These are phyloP conservation scores for Eledone cirrhosa DNA, from an alignment of 2,888 invertebrate genomes.

Conservation along the genomic window DNA sequence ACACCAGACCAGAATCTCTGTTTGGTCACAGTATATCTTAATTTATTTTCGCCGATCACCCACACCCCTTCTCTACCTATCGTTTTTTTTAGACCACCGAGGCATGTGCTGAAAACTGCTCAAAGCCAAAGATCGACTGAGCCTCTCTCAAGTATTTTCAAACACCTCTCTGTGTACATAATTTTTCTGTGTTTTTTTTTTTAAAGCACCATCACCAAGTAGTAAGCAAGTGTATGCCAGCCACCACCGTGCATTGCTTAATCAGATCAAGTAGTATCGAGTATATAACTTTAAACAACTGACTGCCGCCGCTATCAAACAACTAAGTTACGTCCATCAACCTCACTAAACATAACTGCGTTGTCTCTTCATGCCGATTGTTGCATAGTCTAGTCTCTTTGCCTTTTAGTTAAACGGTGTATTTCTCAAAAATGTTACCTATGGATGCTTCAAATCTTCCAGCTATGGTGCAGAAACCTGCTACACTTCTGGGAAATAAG, in stretches of 20 bases:
- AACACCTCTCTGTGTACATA: neutral
- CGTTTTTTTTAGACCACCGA: too few species aligned
- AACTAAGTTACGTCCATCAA: neutral
- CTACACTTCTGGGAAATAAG: slow-evolving; percentile 12
- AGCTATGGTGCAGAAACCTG: slow-evolving; percentile 5
- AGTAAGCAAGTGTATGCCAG: slow-evolving; percentile 11
- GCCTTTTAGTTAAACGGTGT: neutral
- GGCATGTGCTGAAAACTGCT: neutral
- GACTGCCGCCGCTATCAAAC: neutral
- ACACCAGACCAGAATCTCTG: neutral
- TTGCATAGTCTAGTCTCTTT: neutral
- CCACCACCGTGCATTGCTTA: neutral
- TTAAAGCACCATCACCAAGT: neutral
- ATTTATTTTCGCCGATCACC: too few species aligned
- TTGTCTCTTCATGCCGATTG: neutral
- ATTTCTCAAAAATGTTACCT: slow-evolving; percentile 14
- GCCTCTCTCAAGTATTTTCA: neutral
- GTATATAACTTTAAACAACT: slow-evolving; percentile 9
- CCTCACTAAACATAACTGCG: neutral
- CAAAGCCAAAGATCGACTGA: neutral
- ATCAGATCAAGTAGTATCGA: neutral
- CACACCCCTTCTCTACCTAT: too few species aligned
- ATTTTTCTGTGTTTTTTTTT: neutral
- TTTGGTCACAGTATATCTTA: neutral
- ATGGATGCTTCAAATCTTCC: slow-evolving; percentile 11